Conservation (phyloP, 2,113 vertebrate species). For the Labrus mixtus region DNA sequence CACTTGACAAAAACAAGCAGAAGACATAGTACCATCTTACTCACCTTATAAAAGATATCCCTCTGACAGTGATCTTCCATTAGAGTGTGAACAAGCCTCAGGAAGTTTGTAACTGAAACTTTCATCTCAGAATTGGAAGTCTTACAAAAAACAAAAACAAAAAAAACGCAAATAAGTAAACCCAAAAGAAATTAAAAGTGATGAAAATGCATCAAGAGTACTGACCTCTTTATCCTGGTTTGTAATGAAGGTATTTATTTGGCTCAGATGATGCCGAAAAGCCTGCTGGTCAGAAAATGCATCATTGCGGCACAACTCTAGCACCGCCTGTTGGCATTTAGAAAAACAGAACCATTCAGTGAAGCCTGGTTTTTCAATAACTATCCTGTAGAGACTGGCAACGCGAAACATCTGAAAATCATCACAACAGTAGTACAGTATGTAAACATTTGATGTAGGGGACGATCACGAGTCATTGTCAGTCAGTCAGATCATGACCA, state of each 20-base stretch:
- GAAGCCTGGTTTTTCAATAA: not conserved
- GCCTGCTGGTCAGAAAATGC: conserved; percentile 21
- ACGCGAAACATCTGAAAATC: not conserved
- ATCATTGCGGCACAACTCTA: conserved; percentile 53
- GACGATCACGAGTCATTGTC: too few species aligned
- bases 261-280: conserved; percentile 46
- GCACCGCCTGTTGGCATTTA: conserved; percentile 49
- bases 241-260: conserved; percentile 27
- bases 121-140: conserved; percentile 19
- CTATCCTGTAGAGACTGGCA: not conserved
- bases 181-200: not conserved
- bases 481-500: too few species aligned
- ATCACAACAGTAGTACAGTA: not conserved
- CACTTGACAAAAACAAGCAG: too few species aligned
- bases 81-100: conserved; percentile 43
- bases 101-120: conserved; percentile 34
- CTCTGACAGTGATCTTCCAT: conserved; percentile 36
- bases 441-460: not conserved
- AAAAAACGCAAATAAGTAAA: not conserved
- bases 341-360: not conserved
- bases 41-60: conserved; percentile 42
- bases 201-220: not conserved
- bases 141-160: conserved; percentile 15
- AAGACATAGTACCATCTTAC: too few species aligned
- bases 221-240: conserved; percentile 24